These are phyloP conservation scores for Epinephelus awoara DNA, from an alignment of 2,797 vertebrate species.

Conservation along the genomic window DNA sequence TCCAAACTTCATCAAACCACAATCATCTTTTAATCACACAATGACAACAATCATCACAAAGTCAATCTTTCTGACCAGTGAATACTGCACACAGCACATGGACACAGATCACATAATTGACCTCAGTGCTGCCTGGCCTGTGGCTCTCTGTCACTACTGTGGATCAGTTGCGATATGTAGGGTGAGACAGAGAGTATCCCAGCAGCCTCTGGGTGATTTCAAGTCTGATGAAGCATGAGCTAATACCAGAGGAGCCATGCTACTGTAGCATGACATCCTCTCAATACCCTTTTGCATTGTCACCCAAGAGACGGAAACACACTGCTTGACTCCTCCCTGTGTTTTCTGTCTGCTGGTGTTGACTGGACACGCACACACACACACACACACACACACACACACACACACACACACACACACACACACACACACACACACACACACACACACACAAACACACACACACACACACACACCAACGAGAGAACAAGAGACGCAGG, in stretches of 20 bases:
- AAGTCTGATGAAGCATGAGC: constrained; percentile 18
- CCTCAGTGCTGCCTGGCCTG: constrained; percentile 1
- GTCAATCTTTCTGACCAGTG: background rate
- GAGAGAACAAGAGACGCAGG: background rate
- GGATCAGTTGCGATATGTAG: constrained; percentile 31
- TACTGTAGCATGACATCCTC: constrained; percentile 35
- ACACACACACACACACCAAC: background rate
- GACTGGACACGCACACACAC: background rate
- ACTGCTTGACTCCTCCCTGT: constrained; percentile 1
- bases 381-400: background rate
- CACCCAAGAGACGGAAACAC: constrained; percentile 15
- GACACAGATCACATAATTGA: constrained; percentile 8
- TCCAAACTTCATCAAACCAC: background rate
- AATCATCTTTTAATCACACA: background rate
- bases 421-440: background rate
- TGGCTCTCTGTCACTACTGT: background rate
- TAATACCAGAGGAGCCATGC: constrained; percentile 32
- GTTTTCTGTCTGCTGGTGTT: constrained; percentile 25
- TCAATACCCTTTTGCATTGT: constrained; percentile 24
- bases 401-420: background rate
- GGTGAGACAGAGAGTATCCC: constrained; percentile 45
- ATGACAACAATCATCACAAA: background rate
- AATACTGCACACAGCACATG: constrained; percentile 7
- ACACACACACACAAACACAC: background rate
- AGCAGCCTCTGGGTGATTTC: constrained; percentile 38